phyloP scores from a whole-genome alignment of 2,797 vertebrate genomes.

The Enteromius anoplus region DNA sequence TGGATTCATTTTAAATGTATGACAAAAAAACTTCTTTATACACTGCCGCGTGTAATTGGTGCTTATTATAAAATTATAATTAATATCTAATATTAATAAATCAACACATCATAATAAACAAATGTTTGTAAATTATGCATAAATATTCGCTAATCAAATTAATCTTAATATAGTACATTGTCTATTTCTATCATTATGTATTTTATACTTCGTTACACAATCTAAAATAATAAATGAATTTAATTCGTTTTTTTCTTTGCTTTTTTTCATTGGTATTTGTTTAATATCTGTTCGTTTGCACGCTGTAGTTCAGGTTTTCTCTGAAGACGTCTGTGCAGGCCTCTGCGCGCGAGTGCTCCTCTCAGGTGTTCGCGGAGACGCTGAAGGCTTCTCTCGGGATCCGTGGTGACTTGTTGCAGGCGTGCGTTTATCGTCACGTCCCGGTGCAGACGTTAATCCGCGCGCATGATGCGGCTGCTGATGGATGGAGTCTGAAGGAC shows the following conservation, averaged over 20 bases:
- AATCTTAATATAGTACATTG: neutral
- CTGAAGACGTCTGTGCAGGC: neutral
- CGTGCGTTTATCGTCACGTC: constrained; percentile 16
- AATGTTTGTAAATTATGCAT: neutral
- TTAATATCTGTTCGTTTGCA: neutral
- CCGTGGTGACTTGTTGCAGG: constrained; percentile 38
- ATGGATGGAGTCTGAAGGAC: constrained; percentile 70
- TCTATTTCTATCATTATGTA: neutral
- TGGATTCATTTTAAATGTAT: neutral
- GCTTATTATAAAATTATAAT: neutral
- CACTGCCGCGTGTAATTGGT: neutral
- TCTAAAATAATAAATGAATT: neutral
- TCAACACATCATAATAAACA: neutral
- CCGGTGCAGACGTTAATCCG: constrained; percentile 60
- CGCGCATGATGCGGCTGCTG: constrained; percentile 72
- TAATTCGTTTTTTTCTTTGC: neutral
- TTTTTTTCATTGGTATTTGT: neutral
- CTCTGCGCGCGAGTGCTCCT: neutral
- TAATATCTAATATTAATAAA: neutral
- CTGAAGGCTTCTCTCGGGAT: constrained; percentile 51
- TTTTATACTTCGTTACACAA: neutral
- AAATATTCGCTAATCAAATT: neutral
- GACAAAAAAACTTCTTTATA: neutral
- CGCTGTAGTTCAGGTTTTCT: neutral
- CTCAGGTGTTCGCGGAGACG: constrained; percentile 24